Evolutionary conservation across 2,888 invertebrate species (phyloP).

Genomic region (Pogonocherus hispidulus): DNA sequence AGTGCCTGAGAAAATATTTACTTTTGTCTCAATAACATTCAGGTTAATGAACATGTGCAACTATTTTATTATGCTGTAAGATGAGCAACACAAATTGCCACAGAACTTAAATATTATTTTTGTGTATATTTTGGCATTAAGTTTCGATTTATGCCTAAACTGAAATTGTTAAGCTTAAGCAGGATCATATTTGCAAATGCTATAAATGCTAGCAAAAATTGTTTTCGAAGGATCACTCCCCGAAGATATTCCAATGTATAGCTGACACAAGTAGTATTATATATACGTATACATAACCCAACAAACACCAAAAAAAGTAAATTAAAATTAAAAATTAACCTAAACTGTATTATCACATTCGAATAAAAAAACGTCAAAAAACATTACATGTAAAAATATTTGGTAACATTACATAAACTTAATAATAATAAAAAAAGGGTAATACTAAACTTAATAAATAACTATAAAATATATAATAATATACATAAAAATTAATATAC

Average conservation of each 20-base stretch:
- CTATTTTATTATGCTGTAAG: too few species aligned
- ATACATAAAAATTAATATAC: slow-evolving; percentile 32
- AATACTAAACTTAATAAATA: slow-evolving; percentile 23
- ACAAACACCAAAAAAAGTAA: slow-evolving; percentile 4
- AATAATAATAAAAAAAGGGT: slow-evolving; percentile 21
- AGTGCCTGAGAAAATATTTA: too few species aligned
- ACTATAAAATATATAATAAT: slow-evolving; percentile 24
- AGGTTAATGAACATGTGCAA: too few species aligned
- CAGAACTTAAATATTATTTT: not conserved
- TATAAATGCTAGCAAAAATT: slow-evolving; percentile 27
- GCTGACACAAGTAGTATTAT: too few species aligned
- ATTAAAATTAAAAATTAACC: slow-evolving; percentile 16
- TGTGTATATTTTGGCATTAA: not conserved
- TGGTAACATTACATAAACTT: slow-evolving; percentile 40
- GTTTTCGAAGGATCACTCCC: slow-evolving; percentile 8
- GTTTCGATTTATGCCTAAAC: slow-evolving; percentile 12
- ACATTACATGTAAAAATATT: slow-evolving; percentile 17
- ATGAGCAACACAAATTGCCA: not conserved
- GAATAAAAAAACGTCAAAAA: slow-evolving; percentile 25
- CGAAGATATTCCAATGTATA: too few species aligned
- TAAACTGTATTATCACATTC: slow-evolving; percentile 34
- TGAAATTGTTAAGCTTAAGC: slow-evolving; percentile 7
- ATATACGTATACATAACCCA: slow-evolving; percentile 4
- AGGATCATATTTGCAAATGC: slow-evolving; percentile 9
- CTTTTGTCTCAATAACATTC: too few species aligned